Base-by-base conservation (phyloP, 2,888 invertebrate species). In the Patella caerulea region DNA sequence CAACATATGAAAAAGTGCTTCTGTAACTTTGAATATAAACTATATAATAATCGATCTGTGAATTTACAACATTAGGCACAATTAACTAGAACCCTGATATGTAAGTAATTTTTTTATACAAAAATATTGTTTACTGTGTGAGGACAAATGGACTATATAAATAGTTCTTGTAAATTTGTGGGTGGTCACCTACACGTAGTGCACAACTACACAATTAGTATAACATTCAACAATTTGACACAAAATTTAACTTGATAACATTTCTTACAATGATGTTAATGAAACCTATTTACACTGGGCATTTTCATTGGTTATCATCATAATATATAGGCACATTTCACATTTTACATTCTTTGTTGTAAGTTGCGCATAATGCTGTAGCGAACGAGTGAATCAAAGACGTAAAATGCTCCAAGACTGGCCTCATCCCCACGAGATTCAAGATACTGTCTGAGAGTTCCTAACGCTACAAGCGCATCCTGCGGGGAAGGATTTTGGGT, bases 61-160 rank as follows among this genome's bases (percentile, higher is more conserved):
- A 65, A 24, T 24, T 65, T 65, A 65, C 65, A 65, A 65, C 65
- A 65, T 65, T 65, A 65, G 65, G 65, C 65, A 65, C 65, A 65
- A 24, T 65, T 65, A 65, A 65, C 19, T 24, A 65, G 24, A 65
- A 65, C 65, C 65, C 65, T 65, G 65, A 65, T 65, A 65, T 65
- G 65, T 65, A 65, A 65, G 24, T 24, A 19, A 65, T 24, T 19
- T 65, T 29, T 45, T 45, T 45, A 24, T 65, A 65, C 65, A 65
- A 65, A 65, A 65, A 65, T 65, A 65, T 65, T 65, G 19, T 24
- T 65, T 24, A 19, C 24, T 65, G 65, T 65, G 65, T 45, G 45
- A 45, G 45, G 45, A 45, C 45, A 45, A 45, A 45, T 45, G 45
- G 45, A 45, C 45, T 45, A 45, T 45, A 45, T 45, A 45, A 45